phyloP scores from a whole-genome alignment of 1,140 invertebrate species.

The Pogonomyrmex barbatus region DNA sequence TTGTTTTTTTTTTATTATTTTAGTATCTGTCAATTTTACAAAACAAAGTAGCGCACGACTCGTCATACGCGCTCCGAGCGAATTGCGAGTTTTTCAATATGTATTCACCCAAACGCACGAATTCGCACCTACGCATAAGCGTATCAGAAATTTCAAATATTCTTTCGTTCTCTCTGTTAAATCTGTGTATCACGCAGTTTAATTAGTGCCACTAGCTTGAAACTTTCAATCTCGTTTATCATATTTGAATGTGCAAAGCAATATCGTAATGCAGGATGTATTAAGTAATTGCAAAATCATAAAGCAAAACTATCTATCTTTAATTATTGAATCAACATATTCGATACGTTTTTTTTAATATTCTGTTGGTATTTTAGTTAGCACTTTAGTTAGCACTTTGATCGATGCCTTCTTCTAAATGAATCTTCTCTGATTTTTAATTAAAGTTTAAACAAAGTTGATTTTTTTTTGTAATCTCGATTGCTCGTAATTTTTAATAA shows the following conservation, averaged over 20 bases:
- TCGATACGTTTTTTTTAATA: no score
- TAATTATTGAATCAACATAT: no score
- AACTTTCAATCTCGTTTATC: not conserved
- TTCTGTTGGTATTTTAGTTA: no score
- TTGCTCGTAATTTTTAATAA: no score
- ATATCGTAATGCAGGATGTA: not conserved
- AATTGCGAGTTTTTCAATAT: conserved; percentile 24
- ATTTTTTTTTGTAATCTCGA: no score
- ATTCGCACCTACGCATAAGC: conserved; percentile 20
- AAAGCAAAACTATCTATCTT: no score
- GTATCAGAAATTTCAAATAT: not conserved
- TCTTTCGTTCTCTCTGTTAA: not conserved
- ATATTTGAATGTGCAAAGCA: not conserved
- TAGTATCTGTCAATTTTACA: conserved; percentile 38
- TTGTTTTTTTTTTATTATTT: conserved; percentile 17
- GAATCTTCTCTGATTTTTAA: no score
- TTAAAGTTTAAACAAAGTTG: no score
- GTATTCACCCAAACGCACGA: not conserved
- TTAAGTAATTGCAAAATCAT: not conserved
- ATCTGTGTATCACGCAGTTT: not conserved
- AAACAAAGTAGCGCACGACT: conserved; percentile 39
- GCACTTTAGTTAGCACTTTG: no score
- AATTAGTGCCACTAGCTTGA: not conserved
- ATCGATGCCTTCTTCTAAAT: no score
- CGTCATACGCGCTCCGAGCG: conserved; percentile 23